Percentiles rank a stretch among this genome's conserved stretches.
These are phyloP conservation scores for Dinoponera quadriceps DNA, from an alignment of 1,140 invertebrate genomes.

Conservation along the genomic window DNA sequence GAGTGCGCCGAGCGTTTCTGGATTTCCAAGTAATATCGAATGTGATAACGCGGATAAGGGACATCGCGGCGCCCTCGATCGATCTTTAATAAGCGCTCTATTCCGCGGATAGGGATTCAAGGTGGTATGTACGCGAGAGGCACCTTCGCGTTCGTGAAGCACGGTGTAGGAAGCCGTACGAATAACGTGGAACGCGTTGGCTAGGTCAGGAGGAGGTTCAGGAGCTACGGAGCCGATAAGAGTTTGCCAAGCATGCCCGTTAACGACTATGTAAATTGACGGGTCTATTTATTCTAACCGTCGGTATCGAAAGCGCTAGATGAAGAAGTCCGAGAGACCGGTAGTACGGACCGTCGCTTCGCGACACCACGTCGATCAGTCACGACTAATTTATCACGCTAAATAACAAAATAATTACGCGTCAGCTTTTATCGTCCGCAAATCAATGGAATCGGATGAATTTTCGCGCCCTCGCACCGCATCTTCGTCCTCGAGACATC, in stretches of 20 bases:
- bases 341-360: conserved; percentile 59
- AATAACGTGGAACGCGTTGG: conserved; percentile 75
- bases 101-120: conserved; percentile 67
- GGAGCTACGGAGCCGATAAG: conserved; percentile 78
- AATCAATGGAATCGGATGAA: conserved; percentile 4
- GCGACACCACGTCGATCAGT: conserved; percentile 53
- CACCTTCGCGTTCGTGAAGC: conserved; percentile 52
- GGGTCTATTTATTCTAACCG: conserved; percentile 82
- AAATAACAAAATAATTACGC: conserved; percentile 33
- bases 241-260: conserved; percentile 77
- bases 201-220: conserved; percentile 79
- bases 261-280: conserved; percentile 83
- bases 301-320: conserved; percentile 75
- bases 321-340: conserved; percentile 76
- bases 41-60: conserved; percentile 70
- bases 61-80: conserved; percentile 70
- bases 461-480: not conserved
- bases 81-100: conserved; percentile 75
- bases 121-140: conserved; percentile 51
- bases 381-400: conserved; percentile 66
- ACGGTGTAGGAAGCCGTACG: conserved; percentile 37
- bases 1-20: conserved; percentile 51
- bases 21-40: conserved; percentile 65
- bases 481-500: not conserved
- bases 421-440: conserved; percentile 15